Evolutionary conservation across 1,140 invertebrate genomes (phyloP), one percentile per base, ranked within the genome.

Genomic region (Drosophila tsacasi): DNA sequence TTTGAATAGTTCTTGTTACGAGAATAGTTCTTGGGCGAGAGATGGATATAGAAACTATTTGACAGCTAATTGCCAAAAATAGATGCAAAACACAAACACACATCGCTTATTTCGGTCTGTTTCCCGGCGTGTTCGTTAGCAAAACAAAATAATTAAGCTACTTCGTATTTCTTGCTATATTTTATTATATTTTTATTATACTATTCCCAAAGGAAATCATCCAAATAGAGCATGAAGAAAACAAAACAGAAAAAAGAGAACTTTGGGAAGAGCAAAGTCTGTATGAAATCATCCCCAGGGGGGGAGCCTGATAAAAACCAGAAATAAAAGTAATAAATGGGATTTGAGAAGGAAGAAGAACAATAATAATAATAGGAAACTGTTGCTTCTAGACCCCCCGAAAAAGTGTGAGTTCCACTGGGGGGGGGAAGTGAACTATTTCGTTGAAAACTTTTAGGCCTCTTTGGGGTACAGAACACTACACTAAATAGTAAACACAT

Each of bases 111-210:
- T 35, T 61, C 40, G n/a, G 30, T 76, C 19, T 55, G 50, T 42
- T 32, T 21, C 47, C 47, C 32, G 17, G 27, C 44, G n/a, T n/a
- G 35, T 81, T 58, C 12, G 35, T 23, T 59, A 46, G 57, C 68
- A 90, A 90, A 89, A 90, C 81, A 89, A 89, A 81, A 89, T 73
- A 83, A 87, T 87, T 78, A 81, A 83, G 73, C 73, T 82, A 74
- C 76, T 83, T 78, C 65, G 60, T 77, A 78, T 87, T 2, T 39
- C 25, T 44, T 39, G 49, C 49, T 13, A 1, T 17, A 9, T 9
- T 23, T 6, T 17, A n/a, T n/a, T n/a, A n/a, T n/a, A n/a, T n/a
- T n/a, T n/a, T n/a, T n/a, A n/a, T n/a, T n/a, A n/a, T n/a, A n/a
- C n/a, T n/a, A n/a, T 23, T 10, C 35, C 69, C 32, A 5, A 72